Evolutionary conservation across 2,888 invertebrate species (phyloP), one percentile per base, ranked within the genome.

Genomic region (Mystacides longicornis): DNA sequence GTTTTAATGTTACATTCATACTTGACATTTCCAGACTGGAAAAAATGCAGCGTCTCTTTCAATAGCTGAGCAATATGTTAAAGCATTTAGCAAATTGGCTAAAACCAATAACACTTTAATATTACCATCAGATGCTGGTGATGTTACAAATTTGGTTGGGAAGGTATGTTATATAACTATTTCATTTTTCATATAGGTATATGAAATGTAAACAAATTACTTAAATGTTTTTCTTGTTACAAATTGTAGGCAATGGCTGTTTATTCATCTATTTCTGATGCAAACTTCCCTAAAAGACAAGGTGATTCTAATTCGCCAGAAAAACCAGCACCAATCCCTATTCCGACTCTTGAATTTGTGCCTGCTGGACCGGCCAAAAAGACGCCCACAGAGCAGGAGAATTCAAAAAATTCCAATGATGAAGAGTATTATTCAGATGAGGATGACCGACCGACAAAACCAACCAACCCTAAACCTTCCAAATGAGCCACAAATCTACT

Each of bases 11-110:
- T 37, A 7, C 14, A 37, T 7, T 37, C 14, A 37, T 37, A 7
- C 3, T 7, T 37, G 27, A 27, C 27, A 27, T 27, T 7, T 27
- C 5, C 68, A 86, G 82, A 81, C 89, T 66, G 96, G 93, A 20
- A 82, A 83, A 61, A 86, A 91, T 73, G 99, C 98, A 0, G 98
- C 98, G 2, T 87, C 93, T 0, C 75, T 98, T 37, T 85, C 86
- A 14, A 80, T 99, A 58, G 99, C 99, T 0, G 97, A 99, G 67
- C 92, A 97, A 68, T 99, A 99, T 69, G 93, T 99, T 37, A 75
- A 81, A 19, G 97, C 98, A 14, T 99, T 99, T 72, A 83, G 90
- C 67, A 88, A 94, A 66, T 74, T 99, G 60, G 98, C 99, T 1
- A 88, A 91, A 70, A 87, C 87, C 11, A 91, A 86, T 67, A 99